Conservation (phyloP, 2,888 invertebrate species). For the Mechanitis messenoides region DNA sequence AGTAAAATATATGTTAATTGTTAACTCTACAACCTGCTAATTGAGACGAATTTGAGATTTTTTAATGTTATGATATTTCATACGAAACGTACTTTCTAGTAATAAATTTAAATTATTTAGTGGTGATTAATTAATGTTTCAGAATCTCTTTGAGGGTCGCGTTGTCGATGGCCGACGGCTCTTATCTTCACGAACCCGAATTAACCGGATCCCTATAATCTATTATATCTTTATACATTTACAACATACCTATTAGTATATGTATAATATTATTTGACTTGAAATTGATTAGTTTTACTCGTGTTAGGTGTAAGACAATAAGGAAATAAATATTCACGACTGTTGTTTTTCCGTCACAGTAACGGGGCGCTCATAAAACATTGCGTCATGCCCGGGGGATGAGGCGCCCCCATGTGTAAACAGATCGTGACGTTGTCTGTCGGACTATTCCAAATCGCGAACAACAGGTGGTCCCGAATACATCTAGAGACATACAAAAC, state of each 20-base stretch:
- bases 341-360: constrained; percentile 72
- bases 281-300: neutral
- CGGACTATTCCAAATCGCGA: constrained; percentile 60
- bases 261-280: neutral
- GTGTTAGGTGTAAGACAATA: constrained; percentile 36
- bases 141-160: constrained; percentile 36
- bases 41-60: too few species aligned
- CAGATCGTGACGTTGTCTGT: constrained; percentile 68
- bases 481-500: constrained; percentile 1
- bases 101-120: too few species aligned
- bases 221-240: neutral
- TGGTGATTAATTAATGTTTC: constrained; percentile 12
- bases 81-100: neutral
- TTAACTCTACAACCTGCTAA: too few species aligned
- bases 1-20: too few species aligned
- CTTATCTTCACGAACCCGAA: constrained; percentile 39
- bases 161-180: constrained; percentile 31
- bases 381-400: constrained; percentile 64
- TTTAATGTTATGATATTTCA: neutral
- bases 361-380: constrained; percentile 63
- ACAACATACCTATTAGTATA: neutral
- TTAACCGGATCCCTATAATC: constrained; percentile 29
- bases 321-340: constrained; percentile 69
- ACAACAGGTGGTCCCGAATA: constrained; percentile 64
- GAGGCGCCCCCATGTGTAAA: constrained; percentile 67